These are phyloP conservation scores for Xiphias gladius DNA, from an alignment of 2,113 vertebrate species.

Conservation along the genomic window DNA sequence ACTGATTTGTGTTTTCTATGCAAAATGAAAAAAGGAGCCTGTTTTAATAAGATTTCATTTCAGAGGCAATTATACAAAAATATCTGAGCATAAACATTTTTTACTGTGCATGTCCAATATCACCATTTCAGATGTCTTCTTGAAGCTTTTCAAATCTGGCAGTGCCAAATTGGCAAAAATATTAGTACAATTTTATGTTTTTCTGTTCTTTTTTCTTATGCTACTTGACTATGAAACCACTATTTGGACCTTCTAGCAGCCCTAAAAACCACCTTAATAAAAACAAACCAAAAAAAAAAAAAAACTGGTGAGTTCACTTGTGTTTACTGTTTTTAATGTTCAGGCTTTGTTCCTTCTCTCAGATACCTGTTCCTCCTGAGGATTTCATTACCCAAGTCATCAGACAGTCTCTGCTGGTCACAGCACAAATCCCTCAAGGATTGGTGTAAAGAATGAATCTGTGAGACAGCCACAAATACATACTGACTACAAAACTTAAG, in stretches of 20 bases:
- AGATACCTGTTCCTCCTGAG: slow-evolving; percentile 89
- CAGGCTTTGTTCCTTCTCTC: background rate
- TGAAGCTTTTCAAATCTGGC: slow-evolving; percentile 1
- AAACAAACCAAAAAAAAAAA: too few species aligned
- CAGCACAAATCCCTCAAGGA: slow-evolving; percentile 91
- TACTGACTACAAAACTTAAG: slow-evolving; percentile 8
- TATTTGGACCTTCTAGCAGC: background rate
- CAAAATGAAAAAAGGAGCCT: background rate
- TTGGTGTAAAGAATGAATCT: slow-evolving; percentile 92
- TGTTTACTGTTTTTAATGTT: slow-evolving; percentile 9
- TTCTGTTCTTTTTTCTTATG: background rate
- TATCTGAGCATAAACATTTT: background rate
- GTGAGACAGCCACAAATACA: slow-evolving; percentile 36
- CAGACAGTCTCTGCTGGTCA: slow-evolving; percentile 90
- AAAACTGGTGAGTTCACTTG: background rate
- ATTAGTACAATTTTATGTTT: background rate
- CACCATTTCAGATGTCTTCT: background rate
- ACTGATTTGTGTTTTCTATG: background rate
- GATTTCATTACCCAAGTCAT: slow-evolving; percentile 91
- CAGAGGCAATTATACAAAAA: background rate
- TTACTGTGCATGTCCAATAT: background rate
- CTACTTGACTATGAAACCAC: background rate
- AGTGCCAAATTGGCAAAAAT: background rate
- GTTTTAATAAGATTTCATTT: background rate
- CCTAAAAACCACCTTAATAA: background rate